Conservation (phyloP, 2,888 invertebrate genomes). For the Archaeoteleia sp. region DNA sequence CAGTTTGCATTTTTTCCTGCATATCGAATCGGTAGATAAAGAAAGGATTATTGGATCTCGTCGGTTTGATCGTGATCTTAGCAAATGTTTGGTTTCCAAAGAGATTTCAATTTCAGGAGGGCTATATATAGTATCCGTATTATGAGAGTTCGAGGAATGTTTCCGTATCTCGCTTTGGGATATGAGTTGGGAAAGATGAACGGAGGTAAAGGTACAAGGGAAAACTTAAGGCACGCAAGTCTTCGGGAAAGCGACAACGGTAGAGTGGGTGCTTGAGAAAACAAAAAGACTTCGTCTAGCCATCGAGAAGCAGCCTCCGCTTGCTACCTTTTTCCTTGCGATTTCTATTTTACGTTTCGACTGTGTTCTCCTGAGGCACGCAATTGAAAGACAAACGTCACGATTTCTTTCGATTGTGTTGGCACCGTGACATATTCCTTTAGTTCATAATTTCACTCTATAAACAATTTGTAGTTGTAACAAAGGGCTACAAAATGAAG, state of each 20-base stretch:
- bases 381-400: constrained; percentile 31
- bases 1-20: too few relatives aligned
- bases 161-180: constrained; percentile 13
- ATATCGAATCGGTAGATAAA: not conserved
- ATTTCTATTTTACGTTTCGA: constrained; percentile 16
- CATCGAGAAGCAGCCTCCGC: constrained; percentile 20
- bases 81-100: constrained; percentile 18
- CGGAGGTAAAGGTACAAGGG: constrained; percentile 7
- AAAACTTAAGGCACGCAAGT: constrained; percentile 25
- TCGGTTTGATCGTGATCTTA: not conserved
- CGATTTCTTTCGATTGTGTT: constrained; percentile 17
- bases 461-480: not conserved
- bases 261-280: constrained; percentile 36
- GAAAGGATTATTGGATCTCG: not conserved
- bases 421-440: constrained; percentile 14
- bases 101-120: constrained; percentile 19
- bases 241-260: constrained; percentile 28
- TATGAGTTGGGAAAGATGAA: constrained; percentile 10
- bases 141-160: constrained; percentile 11
- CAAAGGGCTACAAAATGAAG: too few relatives aligned
- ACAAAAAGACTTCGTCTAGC: constrained; percentile 31
- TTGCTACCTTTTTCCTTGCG: constrained; percentile 5
- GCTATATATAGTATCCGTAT: constrained; percentile 4
- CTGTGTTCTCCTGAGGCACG: constrained; percentile 15
- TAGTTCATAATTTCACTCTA: constrained; percentile 21